phyloP scores from a whole-genome alignment of 2,113 vertebrate species.

The crab-eating macaque (Macaca fascicularis) region DNA sequence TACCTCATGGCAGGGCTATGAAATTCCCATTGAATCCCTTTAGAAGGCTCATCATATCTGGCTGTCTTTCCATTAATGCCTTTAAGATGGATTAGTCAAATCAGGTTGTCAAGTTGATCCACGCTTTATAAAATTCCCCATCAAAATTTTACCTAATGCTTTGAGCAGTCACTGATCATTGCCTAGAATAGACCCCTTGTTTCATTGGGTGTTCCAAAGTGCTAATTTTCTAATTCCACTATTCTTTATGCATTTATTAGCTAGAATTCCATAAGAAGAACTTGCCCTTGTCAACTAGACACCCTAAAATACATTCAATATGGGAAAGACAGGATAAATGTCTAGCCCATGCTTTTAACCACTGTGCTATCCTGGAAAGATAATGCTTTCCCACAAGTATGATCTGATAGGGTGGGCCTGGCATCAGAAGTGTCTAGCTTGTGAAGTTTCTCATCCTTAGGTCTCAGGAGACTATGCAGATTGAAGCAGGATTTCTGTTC shows the following conservation, averaged over 20 bases:
- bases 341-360: background rate
- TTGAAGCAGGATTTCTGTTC: background rate
- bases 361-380: background rate
- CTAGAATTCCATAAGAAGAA: constrained; percentile 14
- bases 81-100: constrained; percentile 38
- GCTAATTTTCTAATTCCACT: constrained; percentile 25
- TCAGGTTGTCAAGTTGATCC: constrained; percentile 7
- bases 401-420: background rate
- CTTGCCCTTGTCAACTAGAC: background rate
- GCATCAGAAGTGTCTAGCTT: background rate
- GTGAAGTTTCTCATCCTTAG: background rate
- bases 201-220: constrained; percentile 25
- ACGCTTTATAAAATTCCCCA: constrained; percentile 36
- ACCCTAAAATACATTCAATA: background rate
- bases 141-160: constrained; percentile 39
- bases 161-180: constrained; percentile 27
- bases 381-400: background rate
- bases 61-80: constrained; percentile 4
- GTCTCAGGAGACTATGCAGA: background rate
- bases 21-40: background rate
- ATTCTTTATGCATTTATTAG: background rate
- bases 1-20: background rate
- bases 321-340: background rate
- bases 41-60: background rate
- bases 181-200: background rate